Evolutionary conservation across 92 coral and sea anemone species (phyloP).

Genomic region (Phymanthus crucifer): DNA sequence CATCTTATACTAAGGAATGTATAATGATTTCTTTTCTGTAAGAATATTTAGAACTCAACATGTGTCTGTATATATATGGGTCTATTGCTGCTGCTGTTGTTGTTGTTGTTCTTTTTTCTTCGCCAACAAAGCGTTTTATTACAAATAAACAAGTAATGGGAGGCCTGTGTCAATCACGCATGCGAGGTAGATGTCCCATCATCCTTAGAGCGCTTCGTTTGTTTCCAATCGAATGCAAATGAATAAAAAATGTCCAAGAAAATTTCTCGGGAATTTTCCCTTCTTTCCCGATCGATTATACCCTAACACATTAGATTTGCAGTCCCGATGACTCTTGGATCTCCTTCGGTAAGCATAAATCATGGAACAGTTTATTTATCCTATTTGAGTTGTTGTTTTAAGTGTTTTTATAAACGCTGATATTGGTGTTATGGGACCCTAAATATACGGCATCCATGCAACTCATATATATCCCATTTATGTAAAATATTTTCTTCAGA

Average conservation of each 20-base stretch:
- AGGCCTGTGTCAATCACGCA: slow-evolving; percentile 5
- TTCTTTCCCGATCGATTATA: slow-evolving; percentile 2
- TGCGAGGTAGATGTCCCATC: slow-evolving; percentile 21
- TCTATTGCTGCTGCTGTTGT: no score
- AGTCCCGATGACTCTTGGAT: neutral
- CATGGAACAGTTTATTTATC: neutral
- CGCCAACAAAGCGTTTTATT: neutral
- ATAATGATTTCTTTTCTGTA: no score
- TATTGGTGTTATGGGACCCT: neutral
- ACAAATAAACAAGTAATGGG: neutral
- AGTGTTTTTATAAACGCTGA: neutral
- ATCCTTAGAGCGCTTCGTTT: slow-evolving; percentile 12
- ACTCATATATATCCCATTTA: neutral
- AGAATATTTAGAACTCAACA: no score
- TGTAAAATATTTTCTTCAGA: neutral
- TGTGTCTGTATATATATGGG: no score
- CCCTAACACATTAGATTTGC: neutral
- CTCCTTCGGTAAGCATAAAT: slow-evolving; percentile 20
- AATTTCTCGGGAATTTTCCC: slow-evolving; percentile 6
- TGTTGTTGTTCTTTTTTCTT: no score
- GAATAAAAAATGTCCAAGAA: neutral
- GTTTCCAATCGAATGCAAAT: slow-evolving; percentile 29
- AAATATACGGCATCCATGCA: neutral
- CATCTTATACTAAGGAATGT: no score
- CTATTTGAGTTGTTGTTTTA: neutral